Evolutionary conservation across 2,888 invertebrate genomes (phyloP).

Genomic region (Steinernema hermaphroditum): DNA sequence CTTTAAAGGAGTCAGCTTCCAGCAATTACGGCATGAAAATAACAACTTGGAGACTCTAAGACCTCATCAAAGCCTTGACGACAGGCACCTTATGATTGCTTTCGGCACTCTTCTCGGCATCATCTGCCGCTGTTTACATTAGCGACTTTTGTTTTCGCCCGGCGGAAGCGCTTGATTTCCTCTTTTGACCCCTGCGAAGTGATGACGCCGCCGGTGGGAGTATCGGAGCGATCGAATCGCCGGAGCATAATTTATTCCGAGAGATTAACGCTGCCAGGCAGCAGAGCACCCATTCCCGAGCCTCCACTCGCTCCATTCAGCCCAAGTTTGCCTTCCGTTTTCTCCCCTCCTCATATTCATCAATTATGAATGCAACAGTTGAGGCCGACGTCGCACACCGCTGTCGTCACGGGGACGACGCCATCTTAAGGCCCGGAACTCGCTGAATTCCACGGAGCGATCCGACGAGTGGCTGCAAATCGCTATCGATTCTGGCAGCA

Average conservation of each 20-base stretch:
- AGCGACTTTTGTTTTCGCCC: conserved; percentile 16
- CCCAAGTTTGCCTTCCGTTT: neutral
- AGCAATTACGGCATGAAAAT: no score
- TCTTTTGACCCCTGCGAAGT: neutral
- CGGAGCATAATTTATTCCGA: neutral
- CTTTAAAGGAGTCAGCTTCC: no score
- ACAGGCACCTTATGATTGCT: no score
- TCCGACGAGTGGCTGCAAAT: neutral
- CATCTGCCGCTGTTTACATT: conserved; percentile 7
- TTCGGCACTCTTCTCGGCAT: no score
- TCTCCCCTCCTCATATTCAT: neutral
- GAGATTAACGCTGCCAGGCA: neutral
- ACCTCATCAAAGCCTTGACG: no score
- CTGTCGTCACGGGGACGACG: no score
- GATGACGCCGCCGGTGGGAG: neutral
- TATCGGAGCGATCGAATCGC: neutral
- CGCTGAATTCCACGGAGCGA: no score
- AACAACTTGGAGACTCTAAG: no score
- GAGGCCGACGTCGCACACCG: neutral
- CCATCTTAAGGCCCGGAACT: no score
- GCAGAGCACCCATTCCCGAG: neutral
- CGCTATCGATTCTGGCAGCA: conserved; percentile 22
- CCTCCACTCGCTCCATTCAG: neutral
- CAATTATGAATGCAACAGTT: conserved; percentile 17
- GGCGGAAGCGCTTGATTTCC: conserved; percentile 10